Base-by-base conservation (phyloP, 2,797 vertebrate species). In the Octomys mimax region DNA sequence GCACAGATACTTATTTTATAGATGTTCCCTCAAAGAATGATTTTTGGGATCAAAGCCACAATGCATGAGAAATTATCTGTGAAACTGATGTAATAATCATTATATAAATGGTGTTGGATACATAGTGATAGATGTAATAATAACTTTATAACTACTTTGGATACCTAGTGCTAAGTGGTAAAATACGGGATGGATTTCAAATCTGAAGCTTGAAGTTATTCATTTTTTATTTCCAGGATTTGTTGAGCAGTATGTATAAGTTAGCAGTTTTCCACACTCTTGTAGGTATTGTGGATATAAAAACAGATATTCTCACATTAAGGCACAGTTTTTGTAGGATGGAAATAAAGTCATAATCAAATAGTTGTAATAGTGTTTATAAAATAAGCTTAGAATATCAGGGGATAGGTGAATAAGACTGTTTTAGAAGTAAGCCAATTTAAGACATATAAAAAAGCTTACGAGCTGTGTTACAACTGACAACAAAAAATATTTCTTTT, bases 401-500 rank as follows among this genome's bases (percentile, higher is more conserved):
- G 36, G 36, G 19, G 28, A 62, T 90, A 96, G 89, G 78, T 94
- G 54, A 95, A 90, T 87, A 80, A 93, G 92, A 77, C 21, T 61
- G 26, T 61, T 36, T 95, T 77, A 93, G 82, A 96, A 80, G 64
- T 36, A 80, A 81, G 52, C 52, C 68, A 94, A 83, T 96, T 95
- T 8, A 82, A 94, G 62, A 90, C 61, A 57, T 49, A 92, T 83
- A 81, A 59, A 84, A 39, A 95, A 93, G 68, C 82, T 90, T 93
- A 94, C 90, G 87, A 8, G 73, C 61, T 62, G 11, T 19, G 4
- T 93, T 92, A 84, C 52, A 88, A 85, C 88, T 31, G 26, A 79
- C 46, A 95, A 95, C n/a, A 88, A 92, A 31, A 86, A 89, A n/a
- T 66, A 70, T 66, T 77, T 85, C 82, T 64, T 95, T 86, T 96